Base-by-base conservation (phyloP, 2,113 vertebrate species). In the Crotophaga sulcirostris region DNA sequence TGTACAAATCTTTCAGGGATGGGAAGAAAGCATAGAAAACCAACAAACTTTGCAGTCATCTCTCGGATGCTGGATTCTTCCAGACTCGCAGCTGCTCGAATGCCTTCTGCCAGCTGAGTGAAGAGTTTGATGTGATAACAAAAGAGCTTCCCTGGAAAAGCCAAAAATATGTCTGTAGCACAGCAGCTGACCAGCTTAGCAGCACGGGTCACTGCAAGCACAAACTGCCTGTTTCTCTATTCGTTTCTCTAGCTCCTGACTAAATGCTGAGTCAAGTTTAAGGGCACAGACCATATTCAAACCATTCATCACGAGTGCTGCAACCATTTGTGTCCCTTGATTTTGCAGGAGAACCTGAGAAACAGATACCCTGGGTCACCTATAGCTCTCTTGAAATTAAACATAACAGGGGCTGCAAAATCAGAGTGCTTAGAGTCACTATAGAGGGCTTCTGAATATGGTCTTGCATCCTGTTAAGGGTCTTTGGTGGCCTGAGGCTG, bases 111-210 rank as follows among this genome's bases (percentile, higher is more conserved):
- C 96, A 97, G 85, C 92, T 94, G 90, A 96, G 90, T 84, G 86
- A 95, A 89, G 93, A 94, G 83, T 94, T 95, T 94, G 93, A 93
- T 95, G 90, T 34, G 72, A 84, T 87, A 90, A 96, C 90, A 95
- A 96, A 96, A 90, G 93, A 94, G 86, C 93, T 95, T 95, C 82
- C 87, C 83, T 92, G 64, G 81, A 94, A 97, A 96, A 95, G 94
- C 96, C 96, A 96, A 96, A 96, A 95, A 96, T 81, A 95, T 0
- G 44, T 78, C 89, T 87, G 84, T 56, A 90, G 80, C 96, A 72
- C 85, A 96, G 94, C 94, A 96, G 93, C 96, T 93, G 90, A 97
- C 96, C 92, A 93, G 83, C 94, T 96, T 88, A 90, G 92, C 92
- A 96, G 80, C 90, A 95, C 10, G 76, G 94, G 93, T 94, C 93